Evolutionary conservation across 2,888 invertebrate species (phyloP).

Genomic region (Chironomus riparius): DNA sequence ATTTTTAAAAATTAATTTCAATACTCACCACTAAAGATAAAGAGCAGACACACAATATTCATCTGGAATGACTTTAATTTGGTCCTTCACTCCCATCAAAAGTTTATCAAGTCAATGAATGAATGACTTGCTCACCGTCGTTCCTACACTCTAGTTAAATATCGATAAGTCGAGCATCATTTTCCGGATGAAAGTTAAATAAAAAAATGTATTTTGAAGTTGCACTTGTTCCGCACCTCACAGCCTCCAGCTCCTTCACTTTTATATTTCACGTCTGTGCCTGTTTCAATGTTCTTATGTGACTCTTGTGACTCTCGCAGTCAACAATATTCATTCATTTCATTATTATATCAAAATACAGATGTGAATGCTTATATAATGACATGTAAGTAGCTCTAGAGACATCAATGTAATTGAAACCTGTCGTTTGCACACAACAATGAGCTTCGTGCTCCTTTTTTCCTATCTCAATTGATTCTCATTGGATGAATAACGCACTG

Average conservation of each 20-base stretch:
- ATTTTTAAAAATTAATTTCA: not conserved
- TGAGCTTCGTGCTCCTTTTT: not conserved
- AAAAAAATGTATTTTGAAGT: not conserved
- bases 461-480: not conserved
- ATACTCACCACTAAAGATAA: slow-evolving; percentile 26
- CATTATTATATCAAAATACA: no score
- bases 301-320: not conserved
- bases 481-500: not conserved
- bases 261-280: not conserved
- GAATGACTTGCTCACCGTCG: not conserved
- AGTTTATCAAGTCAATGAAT: not conserved
- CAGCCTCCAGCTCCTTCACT: not conserved
- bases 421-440: not conserved
- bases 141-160: not conserved
- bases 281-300: not conserved
- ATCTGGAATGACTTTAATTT: slow-evolving; percentile 25
- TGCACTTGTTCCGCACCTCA: not conserved
- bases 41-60: slow-evolving; percentile 27
- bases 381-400: not conserved
- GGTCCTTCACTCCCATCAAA: slow-evolving; percentile 27
- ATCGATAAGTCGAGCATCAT: not conserved
- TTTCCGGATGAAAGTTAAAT: not conserved
- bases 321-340: no score
- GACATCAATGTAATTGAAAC: slow-evolving; percentile 4
- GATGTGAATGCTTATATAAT: not conserved